Percentiles rank a stretch among this genome's conserved stretches.
phyloP scores from a whole-genome alignment of 2,797 vertebrate species.

The Mormyrus proboscirostris region DNA sequence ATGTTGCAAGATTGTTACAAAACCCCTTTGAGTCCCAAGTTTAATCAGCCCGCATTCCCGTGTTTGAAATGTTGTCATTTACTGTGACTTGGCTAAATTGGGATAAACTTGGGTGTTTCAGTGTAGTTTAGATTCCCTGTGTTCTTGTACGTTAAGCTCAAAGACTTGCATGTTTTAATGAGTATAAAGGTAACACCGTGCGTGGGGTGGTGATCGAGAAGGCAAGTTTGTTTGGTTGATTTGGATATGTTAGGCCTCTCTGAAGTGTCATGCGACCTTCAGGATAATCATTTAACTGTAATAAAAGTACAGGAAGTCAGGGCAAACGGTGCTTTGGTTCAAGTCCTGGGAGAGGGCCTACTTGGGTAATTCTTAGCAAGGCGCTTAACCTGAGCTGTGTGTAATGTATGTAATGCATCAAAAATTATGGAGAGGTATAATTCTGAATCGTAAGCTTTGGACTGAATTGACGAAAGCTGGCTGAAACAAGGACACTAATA shows the following conservation, averaged over 20 bases:
- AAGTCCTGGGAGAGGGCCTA: not conserved
- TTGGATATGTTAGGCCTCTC: not conserved
- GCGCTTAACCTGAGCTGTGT: not conserved
- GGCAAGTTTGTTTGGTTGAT: not conserved
- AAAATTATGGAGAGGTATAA: not conserved
- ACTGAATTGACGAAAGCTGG: not conserved
- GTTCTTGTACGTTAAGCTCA: not conserved
- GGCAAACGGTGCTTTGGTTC: not conserved
- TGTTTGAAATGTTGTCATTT: not conserved
- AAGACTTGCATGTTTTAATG: not conserved
- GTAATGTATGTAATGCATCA: not conserved
- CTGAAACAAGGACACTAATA: not conserved
- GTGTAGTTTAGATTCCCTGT: not conserved
- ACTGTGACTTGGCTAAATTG: not conserved
- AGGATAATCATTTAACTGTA: not conserved
- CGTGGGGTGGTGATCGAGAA: not conserved
- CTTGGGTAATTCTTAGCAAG: not conserved
- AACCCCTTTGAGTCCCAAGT: not conserved
- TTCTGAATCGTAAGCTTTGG: not conserved
- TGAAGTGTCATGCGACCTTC: not conserved
- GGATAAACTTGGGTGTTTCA: not conserved
- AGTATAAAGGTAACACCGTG: not conserved
- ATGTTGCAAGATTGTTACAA: not conserved
- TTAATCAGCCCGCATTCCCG: not conserved
- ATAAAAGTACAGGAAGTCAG: not conserved